Base-by-base conservation (phyloP, 1,140 invertebrate species). In the Temnothorax nylanderi region DNA sequence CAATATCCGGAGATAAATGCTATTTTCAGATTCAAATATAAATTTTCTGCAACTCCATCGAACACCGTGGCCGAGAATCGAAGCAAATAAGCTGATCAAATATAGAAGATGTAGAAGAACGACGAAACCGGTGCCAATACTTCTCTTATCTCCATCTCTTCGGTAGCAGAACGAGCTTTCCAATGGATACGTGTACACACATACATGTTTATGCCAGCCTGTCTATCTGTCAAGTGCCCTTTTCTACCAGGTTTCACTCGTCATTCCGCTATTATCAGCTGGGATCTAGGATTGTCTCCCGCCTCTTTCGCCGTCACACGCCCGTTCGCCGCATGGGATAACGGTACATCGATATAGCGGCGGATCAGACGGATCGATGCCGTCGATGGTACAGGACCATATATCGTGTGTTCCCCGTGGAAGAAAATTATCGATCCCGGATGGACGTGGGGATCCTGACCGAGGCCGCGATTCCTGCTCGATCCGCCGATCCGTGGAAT, bases 171-270 rank as follows among this genome's bases (percentile, higher is more conserved):
- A 85, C 62, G 62, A 49, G 49, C 74, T 44, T 34, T 13, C 60
- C 10, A 4, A 34, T 34, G 2, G 13, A 34, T 37, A 37, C 37
- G 49, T 2, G 3, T 69, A 75, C 62, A 82, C 16, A 64, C 60
- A 62, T 47, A 21, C 60, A 74, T 88, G 86, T 91, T 89, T 91
- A 89, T 88, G 60, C 49, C 34, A 72, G 56, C 74, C 88, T 81
- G 90, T 90, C 90, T 88, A 91, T 91, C 91, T 82, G 80, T 91
- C 90, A 91, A 91, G 87, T 21, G 86, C 26, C 44, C 44, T 60
- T 51, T 49, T 91, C 80, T 72, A 89, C 76, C 76, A 85, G 71
- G 64, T 74, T 88, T 72, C 47, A 60, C 78, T 87, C 89, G 87
- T 88, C 89, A 89, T 89, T 75, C 67, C 58, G 49, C 69, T 87